Evolutionary conservation across 1,140 invertebrate species (phyloP), one percentile per base, ranked within the genome.

Genomic region (Drosophila sp.): DNA sequence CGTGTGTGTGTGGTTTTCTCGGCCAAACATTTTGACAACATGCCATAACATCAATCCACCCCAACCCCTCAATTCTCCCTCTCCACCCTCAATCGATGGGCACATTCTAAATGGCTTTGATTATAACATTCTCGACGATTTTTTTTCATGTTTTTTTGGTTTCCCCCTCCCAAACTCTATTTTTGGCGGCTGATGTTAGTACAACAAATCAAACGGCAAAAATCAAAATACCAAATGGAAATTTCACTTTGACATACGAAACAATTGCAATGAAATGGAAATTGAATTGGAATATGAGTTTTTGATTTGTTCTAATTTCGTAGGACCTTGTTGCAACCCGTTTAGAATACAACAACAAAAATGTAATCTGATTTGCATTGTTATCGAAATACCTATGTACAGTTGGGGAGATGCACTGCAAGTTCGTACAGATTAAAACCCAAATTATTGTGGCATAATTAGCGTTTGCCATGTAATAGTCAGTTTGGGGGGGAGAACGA

Each of bases 11-110:
- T 3, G 44, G 56, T 35, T 63, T 74, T 77, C 50, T 66, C 61
- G 54, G 62, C 75, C 80, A 81, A 87, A 77, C 83, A 87, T 87
- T 85, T 79, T 75, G 82, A 86, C 83, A 83, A 40, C 61, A 65
- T 56, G 44, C 75, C 70, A 61, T 38, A 61, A 61, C 38, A 41
- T 50, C 44, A 47, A 23, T 27, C 23, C 44, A 23, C 17, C 17
- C 23, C 44, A 4, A 25, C 5, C 2, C 1, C 11, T 7, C 44
- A 6, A 23, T n/a, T 23, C 8, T 5, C 17, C 44, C 23, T 7
- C 44, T 10, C 23, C 17, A 6, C 5, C 44, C 3, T 23, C 44
- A 11, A 47, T 47, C 23, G 10, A 41, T 61, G 35, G 60, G 7
- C 23, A 44, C 27, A 41, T 61, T 61, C 40, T 38, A 44, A 44